Conservation (phyloP, 1,140 invertebrate species). For the Drosophila kikkawai region DNA sequence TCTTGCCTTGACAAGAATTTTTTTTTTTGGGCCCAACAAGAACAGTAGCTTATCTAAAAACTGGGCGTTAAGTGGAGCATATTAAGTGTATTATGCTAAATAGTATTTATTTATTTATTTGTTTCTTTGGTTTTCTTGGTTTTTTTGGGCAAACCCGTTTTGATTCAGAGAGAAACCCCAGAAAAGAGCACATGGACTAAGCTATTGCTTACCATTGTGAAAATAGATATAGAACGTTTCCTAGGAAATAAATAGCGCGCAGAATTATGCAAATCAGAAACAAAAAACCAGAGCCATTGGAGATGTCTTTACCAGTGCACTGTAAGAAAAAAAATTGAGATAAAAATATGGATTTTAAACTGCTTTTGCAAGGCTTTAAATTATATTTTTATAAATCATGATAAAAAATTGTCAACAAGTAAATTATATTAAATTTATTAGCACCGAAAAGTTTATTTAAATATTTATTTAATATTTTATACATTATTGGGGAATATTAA, state of each 20-base stretch:
- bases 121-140: neutral
- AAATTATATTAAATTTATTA: too few species aligned
- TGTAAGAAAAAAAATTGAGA: neutral
- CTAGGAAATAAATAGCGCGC: constrained; percentile 57
- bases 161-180: constrained; percentile 17
- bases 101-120: constrained; percentile 11
- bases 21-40: constrained; percentile 27
- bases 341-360: too few species aligned
- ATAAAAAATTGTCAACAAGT: too few species aligned
- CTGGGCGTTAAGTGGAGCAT: constrained; percentile 58
- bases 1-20: constrained; percentile 61
- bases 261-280: constrained; percentile 61
- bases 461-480: too few species aligned
- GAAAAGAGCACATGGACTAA: constrained; percentile 15
- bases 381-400: too few species aligned
- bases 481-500: too few species aligned
- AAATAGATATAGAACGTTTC: constrained; percentile 59
- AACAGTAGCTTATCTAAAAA: constrained; percentile 53
- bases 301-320: constrained; percentile 1
- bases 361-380: too few species aligned
- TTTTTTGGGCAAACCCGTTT: constrained; percentile 52
- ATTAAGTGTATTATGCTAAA: constrained; percentile 59
- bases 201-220: constrained; percentile 29
- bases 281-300: constrained; percentile 25
- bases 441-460: too few species aligned